Conservation (phyloP, 2,888 invertebrate species). For the Suillia variegata region DNA sequence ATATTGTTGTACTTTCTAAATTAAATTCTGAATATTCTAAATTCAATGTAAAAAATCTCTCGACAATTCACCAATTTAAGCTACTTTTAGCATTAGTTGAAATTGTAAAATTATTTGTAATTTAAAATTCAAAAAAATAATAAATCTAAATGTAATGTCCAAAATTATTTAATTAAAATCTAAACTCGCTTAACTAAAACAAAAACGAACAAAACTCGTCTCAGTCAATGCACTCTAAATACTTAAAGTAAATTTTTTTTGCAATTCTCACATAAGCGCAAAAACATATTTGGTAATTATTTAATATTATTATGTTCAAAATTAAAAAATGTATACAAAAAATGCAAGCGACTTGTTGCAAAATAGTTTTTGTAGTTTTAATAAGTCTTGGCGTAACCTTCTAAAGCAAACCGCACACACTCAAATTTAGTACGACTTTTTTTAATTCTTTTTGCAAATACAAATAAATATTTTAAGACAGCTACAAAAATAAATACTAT, state of each 20-base stretch:
- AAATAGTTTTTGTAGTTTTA: too few species aligned
- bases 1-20: slow-evolving; percentile 14
- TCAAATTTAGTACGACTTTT: too few species aligned
- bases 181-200: slow-evolving; percentile 1
- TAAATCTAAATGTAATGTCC: slow-evolving; percentile 9
- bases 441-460: too few species aligned
- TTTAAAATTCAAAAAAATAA: slow-evolving; percentile 24
- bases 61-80: slow-evolving; percentile 1
- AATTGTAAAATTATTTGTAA: slow-evolving; percentile 29
- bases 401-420: too few species aligned
- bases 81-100: slow-evolving; percentile 11
- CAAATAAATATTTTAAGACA: slow-evolving; percentile 44
- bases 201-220: neutral
- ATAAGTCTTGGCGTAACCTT: too few species aligned
- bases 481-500: slow-evolving; percentile 42
- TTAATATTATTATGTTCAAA: too few species aligned
- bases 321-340: neutral
- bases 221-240: too few species aligned
- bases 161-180: slow-evolving; percentile 9
- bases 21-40: slow-evolving; percentile 5
- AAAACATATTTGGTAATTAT: too few species aligned
- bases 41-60: neutral
- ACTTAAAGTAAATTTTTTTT: too few species aligned
- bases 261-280: too few species aligned
- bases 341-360: neutral